Conservation (phyloP, 2,113 vertebrate species). For the Butorides virescens region DNA sequence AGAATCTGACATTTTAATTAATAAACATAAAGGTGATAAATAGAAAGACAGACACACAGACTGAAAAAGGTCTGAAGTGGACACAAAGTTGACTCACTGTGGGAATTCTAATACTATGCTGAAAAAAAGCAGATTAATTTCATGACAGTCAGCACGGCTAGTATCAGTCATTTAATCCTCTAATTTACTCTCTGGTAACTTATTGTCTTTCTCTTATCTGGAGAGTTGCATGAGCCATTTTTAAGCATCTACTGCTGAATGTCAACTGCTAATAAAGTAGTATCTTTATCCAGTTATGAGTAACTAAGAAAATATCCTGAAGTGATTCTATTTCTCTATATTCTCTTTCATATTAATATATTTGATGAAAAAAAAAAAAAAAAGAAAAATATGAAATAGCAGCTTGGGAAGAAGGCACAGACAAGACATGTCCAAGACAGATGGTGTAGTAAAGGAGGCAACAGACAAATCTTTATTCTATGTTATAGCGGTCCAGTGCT, state of each 20-base stretch:
- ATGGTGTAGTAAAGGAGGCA: background rate
- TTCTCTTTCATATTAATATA: background rate
- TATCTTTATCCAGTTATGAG: background rate
- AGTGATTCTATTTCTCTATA: background rate
- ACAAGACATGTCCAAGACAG: background rate
- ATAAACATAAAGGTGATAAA: background rate
- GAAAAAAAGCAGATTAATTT: background rate
- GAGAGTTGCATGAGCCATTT: background rate
- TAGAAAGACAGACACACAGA: rapidly evolving
- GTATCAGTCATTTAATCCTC: background rate
- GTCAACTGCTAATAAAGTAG: background rate
- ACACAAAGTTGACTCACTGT: background rate
- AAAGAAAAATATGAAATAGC: background rate
- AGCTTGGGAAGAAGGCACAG: background rate
- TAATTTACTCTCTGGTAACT: background rate
- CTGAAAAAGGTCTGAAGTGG: background rate
- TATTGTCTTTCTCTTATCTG: background rate
- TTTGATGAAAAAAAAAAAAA: background rate
- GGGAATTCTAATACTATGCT: background rate
- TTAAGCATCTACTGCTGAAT: background rate
- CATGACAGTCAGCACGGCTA: background rate
- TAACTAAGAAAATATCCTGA: background rate
- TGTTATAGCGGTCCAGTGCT: background rate
- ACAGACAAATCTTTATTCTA: background rate
- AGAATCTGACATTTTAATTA: background rate